Evolutionary conservation across 2,888 invertebrate species (phyloP).

Genomic region (Andrena marginata): DNA sequence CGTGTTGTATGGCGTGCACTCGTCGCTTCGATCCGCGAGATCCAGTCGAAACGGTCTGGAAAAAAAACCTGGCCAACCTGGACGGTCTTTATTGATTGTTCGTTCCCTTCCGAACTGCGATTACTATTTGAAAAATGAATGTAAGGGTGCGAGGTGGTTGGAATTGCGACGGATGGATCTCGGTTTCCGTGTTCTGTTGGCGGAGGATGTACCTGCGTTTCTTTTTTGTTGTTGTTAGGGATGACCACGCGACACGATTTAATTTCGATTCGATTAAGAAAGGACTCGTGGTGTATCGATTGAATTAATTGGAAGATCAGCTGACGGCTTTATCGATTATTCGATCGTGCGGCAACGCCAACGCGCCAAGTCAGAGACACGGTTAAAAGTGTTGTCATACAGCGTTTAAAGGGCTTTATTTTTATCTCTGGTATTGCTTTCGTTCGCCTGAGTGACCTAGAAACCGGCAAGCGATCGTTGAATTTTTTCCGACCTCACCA

Average conservation of each 20-base stretch:
- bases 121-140: not conserved
- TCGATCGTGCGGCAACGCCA: too few relatives aligned
- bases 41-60: not conserved
- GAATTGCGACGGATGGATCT: not conserved
- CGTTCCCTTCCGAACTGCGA: not conserved
- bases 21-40: not conserved
- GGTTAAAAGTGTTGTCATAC: too few relatives aligned
- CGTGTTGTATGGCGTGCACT: slow-evolving; percentile 12
- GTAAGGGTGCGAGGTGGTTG: not conserved
- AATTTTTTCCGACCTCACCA: too few relatives aligned
- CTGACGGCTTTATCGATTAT: too few relatives aligned
- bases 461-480: too few relatives aligned
- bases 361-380: too few relatives aligned
- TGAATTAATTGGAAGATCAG: too few relatives aligned
- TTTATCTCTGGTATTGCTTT: too few relatives aligned
- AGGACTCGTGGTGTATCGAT: too few relatives aligned
- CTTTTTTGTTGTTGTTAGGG: not conserved
- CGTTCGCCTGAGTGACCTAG: too few relatives aligned
- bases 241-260: not conserved
- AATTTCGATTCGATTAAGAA: not conserved
- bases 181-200: not conserved
- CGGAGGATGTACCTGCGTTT: not conserved
- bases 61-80: not conserved
- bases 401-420: too few relatives aligned
- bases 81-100: too few relatives aligned